Conservation (phyloP, 2,888 invertebrate species). For the Tetragnatha montana region DNA sequence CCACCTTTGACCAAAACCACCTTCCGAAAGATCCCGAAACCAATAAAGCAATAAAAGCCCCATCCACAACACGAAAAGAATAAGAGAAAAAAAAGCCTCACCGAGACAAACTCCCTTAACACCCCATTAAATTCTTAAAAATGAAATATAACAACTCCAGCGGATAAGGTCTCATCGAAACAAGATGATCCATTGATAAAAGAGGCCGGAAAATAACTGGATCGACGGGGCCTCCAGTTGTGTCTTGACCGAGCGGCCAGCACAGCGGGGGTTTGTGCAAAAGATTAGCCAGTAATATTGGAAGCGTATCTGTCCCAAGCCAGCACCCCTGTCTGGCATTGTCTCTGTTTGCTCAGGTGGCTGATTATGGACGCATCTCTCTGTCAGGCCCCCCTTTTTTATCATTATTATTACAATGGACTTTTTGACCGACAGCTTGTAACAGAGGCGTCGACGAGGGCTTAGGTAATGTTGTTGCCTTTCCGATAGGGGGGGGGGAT, state of each 20-base stretch:
- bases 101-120: neutral
- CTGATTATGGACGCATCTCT: conserved; percentile 60
- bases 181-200: conserved; percentile 44
- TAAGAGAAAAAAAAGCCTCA: neutral
- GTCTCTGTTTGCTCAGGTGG: conserved; percentile 71
- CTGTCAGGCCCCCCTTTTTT: conserved; percentile 5
- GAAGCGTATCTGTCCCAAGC: conserved; percentile 51
- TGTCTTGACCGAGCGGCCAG: conserved; percentile 50
- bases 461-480: conserved; percentile 20
- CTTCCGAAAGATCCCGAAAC: no score
- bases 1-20: no score
- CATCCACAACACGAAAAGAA: no score
- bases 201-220: conserved; percentile 6
- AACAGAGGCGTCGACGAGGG: conserved; percentile 3
- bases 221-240: neutral
- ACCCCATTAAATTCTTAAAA: conserved; percentile 38
- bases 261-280: conserved; percentile 62
- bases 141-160: conserved; percentile 18
- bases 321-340: conserved; percentile 54
- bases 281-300: conserved; percentile 65
- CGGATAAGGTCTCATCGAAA: conserved; percentile 2
- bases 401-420: neutral
- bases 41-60: no score
- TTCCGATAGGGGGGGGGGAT: neutral
- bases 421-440: conserved; percentile 11